phyloP scores from a whole-genome alignment of 2,797 vertebrate species.

The Gadopsis marmoratus region DNA sequence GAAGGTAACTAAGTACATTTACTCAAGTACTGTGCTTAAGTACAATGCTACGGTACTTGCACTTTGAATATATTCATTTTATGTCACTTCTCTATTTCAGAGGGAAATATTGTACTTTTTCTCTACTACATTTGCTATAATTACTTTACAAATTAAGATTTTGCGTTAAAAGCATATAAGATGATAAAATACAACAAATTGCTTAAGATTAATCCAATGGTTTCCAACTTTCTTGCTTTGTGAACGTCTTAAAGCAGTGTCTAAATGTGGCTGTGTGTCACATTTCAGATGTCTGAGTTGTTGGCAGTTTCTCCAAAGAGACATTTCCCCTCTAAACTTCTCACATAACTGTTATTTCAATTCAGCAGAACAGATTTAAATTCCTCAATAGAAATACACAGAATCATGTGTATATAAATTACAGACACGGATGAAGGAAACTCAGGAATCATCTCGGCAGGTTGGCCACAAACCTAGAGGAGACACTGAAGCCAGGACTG shows the following conservation, averaged over 20 bases:
- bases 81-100: not conserved
- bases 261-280: not conserved
- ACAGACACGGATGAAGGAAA: constrained; percentile 6
- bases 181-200: not conserved
- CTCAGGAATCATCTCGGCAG: constrained; percentile 19
- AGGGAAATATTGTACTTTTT: not conserved
- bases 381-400: not conserved
- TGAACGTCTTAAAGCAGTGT: not conserved
- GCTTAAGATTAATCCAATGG: no score
- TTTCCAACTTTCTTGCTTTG: not conserved
- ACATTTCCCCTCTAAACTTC: not conserved
- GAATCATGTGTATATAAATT: not conserved
- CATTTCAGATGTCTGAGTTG: constrained; percentile 13
- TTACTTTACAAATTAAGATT: not conserved
- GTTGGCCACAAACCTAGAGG: constrained; percentile 38
- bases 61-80: not conserved
- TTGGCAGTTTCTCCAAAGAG: constrained; percentile 8
- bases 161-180: not conserved
- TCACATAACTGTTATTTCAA: not conserved
- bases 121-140: not conserved
- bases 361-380: not conserved
- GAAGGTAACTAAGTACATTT: not conserved
- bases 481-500: constrained; percentile 37
- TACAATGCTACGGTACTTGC: not conserved
- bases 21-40: not conserved